These are phyloP conservation scores for Haemorhous mexicanus DNA, from an alignment of 2,113 vertebrate species.

Conservation along the genomic window DNA sequence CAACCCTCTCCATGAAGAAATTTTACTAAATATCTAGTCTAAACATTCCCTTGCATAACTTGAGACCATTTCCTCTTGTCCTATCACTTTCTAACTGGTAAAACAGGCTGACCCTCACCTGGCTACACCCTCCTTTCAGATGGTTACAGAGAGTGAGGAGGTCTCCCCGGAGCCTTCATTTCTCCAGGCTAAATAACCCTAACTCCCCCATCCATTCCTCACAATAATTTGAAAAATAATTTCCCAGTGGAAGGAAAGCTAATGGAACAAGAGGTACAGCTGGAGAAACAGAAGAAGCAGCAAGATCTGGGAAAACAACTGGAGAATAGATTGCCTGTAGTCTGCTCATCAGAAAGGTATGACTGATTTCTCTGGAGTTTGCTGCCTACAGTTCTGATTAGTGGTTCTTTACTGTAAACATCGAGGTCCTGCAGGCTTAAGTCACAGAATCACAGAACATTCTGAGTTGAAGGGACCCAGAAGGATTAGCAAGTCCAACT, in stretches of 20 bases:
- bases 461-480: neutral
- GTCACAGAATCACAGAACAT: neutral
- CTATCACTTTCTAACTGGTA: neutral
- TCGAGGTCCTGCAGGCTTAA: conserved; percentile 78
- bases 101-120: neutral
- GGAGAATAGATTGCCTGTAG: conserved; percentile 84
- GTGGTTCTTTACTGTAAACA: conserved; percentile 85
- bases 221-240: neutral
- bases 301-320: conserved; percentile 86
- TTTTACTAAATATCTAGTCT: neutral
- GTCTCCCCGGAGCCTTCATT: neutral
- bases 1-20: neutral
- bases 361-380: conserved; percentile 84
- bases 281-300: conserved; percentile 52
- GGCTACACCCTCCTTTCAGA: neutral
- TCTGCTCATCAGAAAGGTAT: conserved; percentile 82
- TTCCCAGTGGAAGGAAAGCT: neutral
- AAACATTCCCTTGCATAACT: neutral
- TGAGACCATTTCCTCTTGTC: neutral
- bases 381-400: conserved; percentile 85
- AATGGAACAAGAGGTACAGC: neutral
- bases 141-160: neutral
- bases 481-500: neutral
- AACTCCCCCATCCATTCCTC: neutral
- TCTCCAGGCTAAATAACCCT: neutral